phyloP scores from a whole-genome alignment of 2,113 vertebrate genomes.

The Probosciger aterrimus region DNA sequence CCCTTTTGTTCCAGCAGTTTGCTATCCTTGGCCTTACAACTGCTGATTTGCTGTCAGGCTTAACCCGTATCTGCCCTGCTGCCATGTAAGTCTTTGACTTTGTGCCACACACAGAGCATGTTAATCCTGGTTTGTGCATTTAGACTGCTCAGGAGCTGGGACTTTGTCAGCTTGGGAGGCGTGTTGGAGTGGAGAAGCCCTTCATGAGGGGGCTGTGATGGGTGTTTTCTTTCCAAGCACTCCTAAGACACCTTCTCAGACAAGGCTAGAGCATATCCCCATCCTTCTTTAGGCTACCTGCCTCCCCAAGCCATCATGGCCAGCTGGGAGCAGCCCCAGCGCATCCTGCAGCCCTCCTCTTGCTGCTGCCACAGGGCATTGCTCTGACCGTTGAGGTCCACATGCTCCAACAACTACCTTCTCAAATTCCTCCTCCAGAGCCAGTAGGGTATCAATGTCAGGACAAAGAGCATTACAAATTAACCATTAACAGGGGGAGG shows the following conservation, averaged over 20 bases:
- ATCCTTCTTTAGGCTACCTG: not conserved
- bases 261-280: not conserved
- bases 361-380: not conserved
- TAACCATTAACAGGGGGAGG: not conserved
- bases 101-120: fast-evolving
- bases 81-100: not conserved
- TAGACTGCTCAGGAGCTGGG: not conserved
- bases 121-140: not conserved
- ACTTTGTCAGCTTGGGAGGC: fast-evolving
- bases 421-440: not conserved
- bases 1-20: not conserved
- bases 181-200: not conserved
- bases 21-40: not conserved
- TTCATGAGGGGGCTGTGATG: fast-evolving
- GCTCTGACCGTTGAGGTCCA: not conserved
- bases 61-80: not conserved
- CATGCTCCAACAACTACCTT: not conserved
- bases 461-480: not conserved
- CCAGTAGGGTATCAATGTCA: not conserved
- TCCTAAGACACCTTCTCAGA: not conserved
- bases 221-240: fast-evolving
- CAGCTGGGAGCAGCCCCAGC: not conserved
- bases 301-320: not conserved
- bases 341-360: not conserved
- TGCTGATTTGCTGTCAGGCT: not conserved